phyloP scores from a whole-genome alignment of 2,113 vertebrate genomes.

The Tetrax tetrax region DNA sequence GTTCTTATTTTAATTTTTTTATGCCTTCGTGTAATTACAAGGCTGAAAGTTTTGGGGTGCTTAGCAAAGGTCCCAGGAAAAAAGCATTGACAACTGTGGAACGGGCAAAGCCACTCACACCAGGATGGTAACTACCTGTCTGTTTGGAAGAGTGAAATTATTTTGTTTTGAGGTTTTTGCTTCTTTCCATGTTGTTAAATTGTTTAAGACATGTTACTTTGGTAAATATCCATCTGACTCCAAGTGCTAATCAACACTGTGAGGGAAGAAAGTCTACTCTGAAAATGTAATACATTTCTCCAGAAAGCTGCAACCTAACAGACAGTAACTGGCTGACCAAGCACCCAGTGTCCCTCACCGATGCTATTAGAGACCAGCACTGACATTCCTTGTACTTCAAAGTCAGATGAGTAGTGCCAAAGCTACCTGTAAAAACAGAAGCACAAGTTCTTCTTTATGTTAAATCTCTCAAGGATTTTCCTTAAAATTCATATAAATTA shows the following conservation, averaged over 20 bases:
- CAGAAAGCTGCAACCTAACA: neutral
- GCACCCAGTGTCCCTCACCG: accelerated
- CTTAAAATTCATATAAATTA: neutral
- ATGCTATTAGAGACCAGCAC: neutral
- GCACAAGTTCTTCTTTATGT: neutral
- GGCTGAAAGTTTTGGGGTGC: neutral
- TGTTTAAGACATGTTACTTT: neutral
- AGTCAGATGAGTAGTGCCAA: neutral
- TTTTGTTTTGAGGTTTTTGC: neutral
- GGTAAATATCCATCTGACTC: slow-evolving; percentile 4
- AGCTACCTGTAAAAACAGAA: neutral
- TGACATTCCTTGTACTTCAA: neutral
- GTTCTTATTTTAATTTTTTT: neutral
- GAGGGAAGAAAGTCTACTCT: neutral
- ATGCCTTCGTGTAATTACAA: neutral
- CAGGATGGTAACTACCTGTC: neutral
- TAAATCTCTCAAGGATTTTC: neutral
- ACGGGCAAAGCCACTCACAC: neutral
- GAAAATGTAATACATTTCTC: neutral
- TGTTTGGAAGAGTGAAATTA: neutral
- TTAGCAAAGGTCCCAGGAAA: neutral
- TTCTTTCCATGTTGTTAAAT: neutral
- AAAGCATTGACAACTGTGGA: neutral
- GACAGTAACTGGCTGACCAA: neutral
- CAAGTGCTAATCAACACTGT: neutral